Percentiles rank a stretch among this genome's conserved stretches.
These are phyloP conservation scores for Hippocampus zosterae DNA, from an alignment of 2,113 vertebrate species.

Conservation along the genomic window DNA sequence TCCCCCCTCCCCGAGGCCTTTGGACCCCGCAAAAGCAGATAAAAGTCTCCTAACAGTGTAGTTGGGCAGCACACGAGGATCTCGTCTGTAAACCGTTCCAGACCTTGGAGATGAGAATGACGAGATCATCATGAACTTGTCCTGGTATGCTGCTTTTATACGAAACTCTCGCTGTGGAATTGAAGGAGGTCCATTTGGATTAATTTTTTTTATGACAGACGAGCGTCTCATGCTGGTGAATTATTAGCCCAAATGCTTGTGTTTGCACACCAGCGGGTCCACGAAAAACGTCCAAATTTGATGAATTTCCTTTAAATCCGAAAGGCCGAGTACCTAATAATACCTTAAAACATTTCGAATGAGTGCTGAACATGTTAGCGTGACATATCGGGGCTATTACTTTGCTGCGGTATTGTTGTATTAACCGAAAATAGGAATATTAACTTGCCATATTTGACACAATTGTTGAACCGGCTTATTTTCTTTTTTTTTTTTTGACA, in stretches of 20 bases:
- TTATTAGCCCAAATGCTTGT: conserved; percentile 54
- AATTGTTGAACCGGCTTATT: neutral
- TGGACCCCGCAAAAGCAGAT: conserved; percentile 58
- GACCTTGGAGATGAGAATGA: conserved; percentile 24
- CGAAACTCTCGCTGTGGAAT: neutral
- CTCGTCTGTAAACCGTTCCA: neutral
- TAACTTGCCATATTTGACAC: neutral
- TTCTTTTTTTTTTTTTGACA: no score
- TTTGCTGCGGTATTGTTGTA: neutral
- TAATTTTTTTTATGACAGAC: neutral
- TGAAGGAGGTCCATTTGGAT: neutral
- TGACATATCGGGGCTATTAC: neutral
- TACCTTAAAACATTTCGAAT: neutral
- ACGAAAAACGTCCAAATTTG: neutral
- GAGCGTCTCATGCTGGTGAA: conserved; percentile 56
- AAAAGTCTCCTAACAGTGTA: conserved; percentile 31
- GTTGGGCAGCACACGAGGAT: conserved; percentile 12
- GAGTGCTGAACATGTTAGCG: neutral
- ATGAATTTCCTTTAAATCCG: neutral
- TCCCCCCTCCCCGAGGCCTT: conserved; percentile 48
- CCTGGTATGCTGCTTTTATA: conserved; percentile 58
- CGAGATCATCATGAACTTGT: conserved; percentile 59
- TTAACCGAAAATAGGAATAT: neutral
- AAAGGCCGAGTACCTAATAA: no score
- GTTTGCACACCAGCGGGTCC: neutral